phyloP scores from a whole-genome alignment of 1,140 invertebrate species.

The Procambarus clarkii region DNA sequence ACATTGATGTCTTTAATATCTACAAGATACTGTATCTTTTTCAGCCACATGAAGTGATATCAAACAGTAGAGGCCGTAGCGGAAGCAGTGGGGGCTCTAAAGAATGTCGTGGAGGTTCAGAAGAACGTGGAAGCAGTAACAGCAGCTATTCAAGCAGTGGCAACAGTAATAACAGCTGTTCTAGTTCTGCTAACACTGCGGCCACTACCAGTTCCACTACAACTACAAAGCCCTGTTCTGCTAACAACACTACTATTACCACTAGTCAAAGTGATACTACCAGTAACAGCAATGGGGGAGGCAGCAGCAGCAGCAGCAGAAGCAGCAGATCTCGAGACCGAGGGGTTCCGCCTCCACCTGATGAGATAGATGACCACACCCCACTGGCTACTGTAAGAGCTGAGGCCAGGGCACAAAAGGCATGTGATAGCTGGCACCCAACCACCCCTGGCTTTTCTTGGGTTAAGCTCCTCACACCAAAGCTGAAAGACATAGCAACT shows the following conservation, averaged over 20 bases:
- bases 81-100: slow-evolving; percentile 62
- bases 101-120: slow-evolving; percentile 22
- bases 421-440: slow-evolving; percentile 62
- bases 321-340: slow-evolving; percentile 44
- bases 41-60: slow-evolving; percentile 67
- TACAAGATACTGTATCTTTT: not conserved
- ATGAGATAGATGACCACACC: slow-evolving; percentile 58
- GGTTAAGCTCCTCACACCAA: slow-evolving; percentile 36
- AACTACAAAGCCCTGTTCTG: not conserved
- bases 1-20: no score
- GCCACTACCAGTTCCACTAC: slow-evolving; percentile 7
- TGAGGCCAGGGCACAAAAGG: slow-evolving; percentile 68
- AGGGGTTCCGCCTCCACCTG: slow-evolving; percentile 43
- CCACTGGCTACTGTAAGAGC: slow-evolving; percentile 64
- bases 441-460: slow-evolving; percentile 48
- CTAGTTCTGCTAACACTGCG: not conserved
- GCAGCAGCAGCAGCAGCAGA: slow-evolving; percentile 27
- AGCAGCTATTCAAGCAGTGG: slow-evolving; percentile 31
- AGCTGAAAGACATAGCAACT: slow-evolving; percentile 10
- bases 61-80: slow-evolving; percentile 54
- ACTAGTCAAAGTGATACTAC: slow-evolving; percentile 3
- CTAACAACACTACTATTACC: not conserved
- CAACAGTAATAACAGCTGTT: slow-evolving; percentile 31
- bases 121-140: slow-evolving; percentile 37
- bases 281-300: not conserved